These are phyloP conservation scores for Halesus radiatus DNA, from an alignment of 1,140 invertebrate genomes.

Conservation along the genomic window DNA sequence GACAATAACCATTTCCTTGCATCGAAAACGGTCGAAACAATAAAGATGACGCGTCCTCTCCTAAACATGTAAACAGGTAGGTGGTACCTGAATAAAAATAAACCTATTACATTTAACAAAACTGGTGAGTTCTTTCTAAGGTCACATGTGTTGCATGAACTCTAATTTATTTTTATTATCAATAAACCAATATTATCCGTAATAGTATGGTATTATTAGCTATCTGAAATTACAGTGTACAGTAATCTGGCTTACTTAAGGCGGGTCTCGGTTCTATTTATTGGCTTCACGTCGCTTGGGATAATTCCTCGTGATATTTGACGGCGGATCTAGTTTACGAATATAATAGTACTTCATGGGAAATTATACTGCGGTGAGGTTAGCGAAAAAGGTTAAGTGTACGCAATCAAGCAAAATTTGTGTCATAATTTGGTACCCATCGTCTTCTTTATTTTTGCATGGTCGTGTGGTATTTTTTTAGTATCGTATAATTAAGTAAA, in stretches of 20 bases:
- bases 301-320: slow-evolving; percentile 6
- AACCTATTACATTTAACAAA: no score
- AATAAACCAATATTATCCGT: slow-evolving; percentile 57
- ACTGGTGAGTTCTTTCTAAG: not conserved
- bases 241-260: slow-evolving; percentile 33
- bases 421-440: no score
- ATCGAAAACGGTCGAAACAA: no score
- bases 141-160: slow-evolving; percentile 14
- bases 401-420: no score
- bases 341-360: slow-evolving; percentile 4
- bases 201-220: slow-evolving; percentile 54
- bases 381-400: no score
- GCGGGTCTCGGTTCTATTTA: slow-evolving; percentile 39
- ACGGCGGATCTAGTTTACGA: not conserved
- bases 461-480: no score
- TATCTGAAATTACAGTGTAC: slow-evolving; percentile 45
- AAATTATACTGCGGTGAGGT: not conserved
- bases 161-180: slow-evolving; percentile 58
- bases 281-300: slow-evolving; percentile 46
- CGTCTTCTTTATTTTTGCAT: no score
- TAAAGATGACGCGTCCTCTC: no score
- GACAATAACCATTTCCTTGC: no score
- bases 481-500: no score
- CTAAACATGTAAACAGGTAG: no score
- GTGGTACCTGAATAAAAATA: no score